phyloP scores from a whole-genome alignment of 1,140 invertebrate genomes.

The Drosophila persimilis region DNA sequence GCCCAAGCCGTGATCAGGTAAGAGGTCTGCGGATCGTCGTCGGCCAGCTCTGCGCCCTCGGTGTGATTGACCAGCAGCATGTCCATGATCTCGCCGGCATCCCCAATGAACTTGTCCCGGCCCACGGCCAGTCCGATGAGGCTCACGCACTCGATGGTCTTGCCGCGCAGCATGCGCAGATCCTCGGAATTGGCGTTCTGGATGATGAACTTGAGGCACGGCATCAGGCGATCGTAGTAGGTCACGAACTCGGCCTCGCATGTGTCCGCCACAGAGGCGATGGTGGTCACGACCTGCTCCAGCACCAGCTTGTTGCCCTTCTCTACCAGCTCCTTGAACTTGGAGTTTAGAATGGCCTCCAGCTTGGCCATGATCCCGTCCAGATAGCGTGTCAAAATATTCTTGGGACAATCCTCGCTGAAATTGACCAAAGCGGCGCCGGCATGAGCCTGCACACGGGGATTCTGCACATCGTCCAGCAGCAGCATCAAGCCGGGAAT shows the following conservation, averaged over 20 bases:
- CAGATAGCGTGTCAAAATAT: constrained; percentile 95
- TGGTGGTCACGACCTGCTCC: constrained; percentile 98
- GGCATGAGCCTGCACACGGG: constrained; percentile 96
- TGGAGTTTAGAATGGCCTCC: constrained; percentile 94
- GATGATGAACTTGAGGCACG: constrained; percentile 98
- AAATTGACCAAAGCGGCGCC: constrained; percentile 99
- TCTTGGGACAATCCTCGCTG: constrained; percentile 98
- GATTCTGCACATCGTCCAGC: constrained; percentile 95
- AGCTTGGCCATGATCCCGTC: constrained; percentile 95
- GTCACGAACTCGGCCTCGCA: constrained; percentile 96
- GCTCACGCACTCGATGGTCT: constrained; percentile 99
- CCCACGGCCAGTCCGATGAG: constrained; percentile 99
- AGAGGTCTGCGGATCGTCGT: constrained; percentile 98
- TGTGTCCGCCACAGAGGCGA: constrained; percentile 99
- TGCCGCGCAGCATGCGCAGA: constrained; percentile 94
- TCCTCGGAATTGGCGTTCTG: constrained; percentile 95
- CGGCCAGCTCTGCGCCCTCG: constrained; percentile 89
- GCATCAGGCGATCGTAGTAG: constrained; percentile 93
- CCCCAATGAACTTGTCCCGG: constrained; percentile 95
- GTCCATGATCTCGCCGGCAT: constrained; percentile 98
- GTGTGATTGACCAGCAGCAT: constrained; percentile 96
- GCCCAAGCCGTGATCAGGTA: constrained; percentile 99
- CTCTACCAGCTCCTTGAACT: constrained; percentile 97
- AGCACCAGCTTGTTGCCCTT: constrained; percentile 97
- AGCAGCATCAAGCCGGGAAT: constrained; percentile 95